Evolutionary conservation across 2,113 vertebrate genomes (phyloP), one percentile per base, ranked within the genome.

Genomic region (Amazona vittata): DNA sequence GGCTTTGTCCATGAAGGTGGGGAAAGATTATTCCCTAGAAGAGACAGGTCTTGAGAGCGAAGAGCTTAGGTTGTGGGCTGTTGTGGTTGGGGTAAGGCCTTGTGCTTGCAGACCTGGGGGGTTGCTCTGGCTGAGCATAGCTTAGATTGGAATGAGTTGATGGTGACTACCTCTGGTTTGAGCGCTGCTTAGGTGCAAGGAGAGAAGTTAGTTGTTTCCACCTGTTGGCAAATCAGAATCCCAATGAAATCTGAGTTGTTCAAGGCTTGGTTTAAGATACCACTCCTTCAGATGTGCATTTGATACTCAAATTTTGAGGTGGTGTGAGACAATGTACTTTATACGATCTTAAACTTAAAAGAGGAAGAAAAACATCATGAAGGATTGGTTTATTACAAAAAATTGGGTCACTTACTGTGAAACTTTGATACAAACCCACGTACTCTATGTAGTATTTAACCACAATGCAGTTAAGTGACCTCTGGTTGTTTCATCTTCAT

Each of bases 401-500:
- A 96, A 98, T 98, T 98, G 99, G 99, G 99, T 99, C 99, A 99
- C 99, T 99, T 99, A 98, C 98, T 98, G 98, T 99, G 98, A 97
- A 98, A 98, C 98, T 98, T 98, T 97, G 96, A 98, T 97, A 96
- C 97, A 95, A 97, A 97, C 96, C 94, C 98, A 98, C 98, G 70
- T 97, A 98, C 97, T 98, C 97, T 98, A 97, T 97, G 95, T 98
- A 98, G 98, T 96, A 96, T 97, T 98, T 98, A 98, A 98, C 98
- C 97, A 98, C 98, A 83, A 96, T 98, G 97, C 98, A 99, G 99
- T 98, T 98, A 99, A 99, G 99, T 99, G 99, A 99, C 99, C 99
- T 99, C 98, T 98, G 98, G 98, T 98, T 98, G 97, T 98, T 97
- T 98, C 98, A 98, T 99, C 99, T 99, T 99, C 99, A 99, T 99